Conservation (phyloP, 2,113 vertebrate genomes). For the Paratilapia polleni region DNA sequence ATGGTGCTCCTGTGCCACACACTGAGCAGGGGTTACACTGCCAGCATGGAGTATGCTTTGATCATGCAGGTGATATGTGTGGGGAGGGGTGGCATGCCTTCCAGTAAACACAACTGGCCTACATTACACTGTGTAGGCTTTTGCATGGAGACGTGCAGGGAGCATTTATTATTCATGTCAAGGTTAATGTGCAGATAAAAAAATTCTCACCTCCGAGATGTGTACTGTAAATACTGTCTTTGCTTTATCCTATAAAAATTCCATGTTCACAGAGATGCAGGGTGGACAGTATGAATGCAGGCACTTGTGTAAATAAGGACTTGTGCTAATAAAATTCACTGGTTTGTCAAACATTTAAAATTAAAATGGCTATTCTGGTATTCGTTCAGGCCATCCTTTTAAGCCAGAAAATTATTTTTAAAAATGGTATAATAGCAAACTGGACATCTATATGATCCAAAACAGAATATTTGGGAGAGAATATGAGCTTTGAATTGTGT, state of each 20-base stretch:
- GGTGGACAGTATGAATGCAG: not conserved
- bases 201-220: not conserved
- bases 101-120: slow-evolving; percentile 50
- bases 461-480: too few relatives aligned
- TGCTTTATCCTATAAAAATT: too few relatives aligned
- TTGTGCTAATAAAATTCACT: too few relatives aligned
- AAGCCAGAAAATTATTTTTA: not conserved
- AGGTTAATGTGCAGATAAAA: too few relatives aligned
- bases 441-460: too few relatives aligned
- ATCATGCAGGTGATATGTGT: not conserved
- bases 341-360: not conserved
- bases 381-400: not conserved
- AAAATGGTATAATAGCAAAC: too few relatives aligned
- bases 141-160: not conserved
- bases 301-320: not conserved
- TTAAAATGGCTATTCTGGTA: not conserved
- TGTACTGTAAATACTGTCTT: too few relatives aligned
- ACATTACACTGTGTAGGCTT: not conserved
- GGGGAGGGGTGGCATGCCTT: slow-evolving; percentile 1
- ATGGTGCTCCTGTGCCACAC: not conserved
- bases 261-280: not conserved
- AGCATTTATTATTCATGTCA: not conserved
- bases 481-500: too few relatives aligned
- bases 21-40: not conserved
- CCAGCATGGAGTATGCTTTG: not conserved